Evolutionary conservation across 2,797 vertebrate species (phyloP), one percentile per base, ranked within the genome.

Genomic region (Lateolabrax maculatus): DNA sequence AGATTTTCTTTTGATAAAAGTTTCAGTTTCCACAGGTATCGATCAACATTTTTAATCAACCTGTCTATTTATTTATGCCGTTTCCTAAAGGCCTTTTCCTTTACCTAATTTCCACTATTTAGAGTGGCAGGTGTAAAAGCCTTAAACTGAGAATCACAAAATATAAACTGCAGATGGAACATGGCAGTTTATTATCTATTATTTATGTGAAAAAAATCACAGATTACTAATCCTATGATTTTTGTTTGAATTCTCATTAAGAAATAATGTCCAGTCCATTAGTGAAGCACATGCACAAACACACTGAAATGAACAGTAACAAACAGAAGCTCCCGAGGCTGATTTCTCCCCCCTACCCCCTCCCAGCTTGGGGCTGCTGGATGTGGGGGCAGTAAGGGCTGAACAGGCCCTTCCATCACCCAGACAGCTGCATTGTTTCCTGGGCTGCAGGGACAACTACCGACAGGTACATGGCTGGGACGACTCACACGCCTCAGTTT

Each of bases 381-480:
- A 68, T 60, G 72, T 80, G 80, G 41, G 63, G 79, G 80, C 66
- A 71, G 78, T 73, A 75, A 18, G 60, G 90, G 71, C 77, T 69
- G 69, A 80, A 77, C 75, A 77, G 77, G 63, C 80, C 93, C 74
- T 71, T 93, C 83, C 87, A 94, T 92, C 84, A 95, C 80, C 23
- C 80, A 76, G 89, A 92, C 93, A 93, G 85, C 81, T 88, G 89
- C 84, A 90, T 92, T 93, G 92, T 90, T 90, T 93, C 76, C 79
- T 58, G 39, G 77, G 83, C 86, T 85, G 81, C 63, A 71, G 87
- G 78, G 87, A 93, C 79, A 84, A 71, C 83, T 72, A 84, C 58
- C 56, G 55, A 53, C 84, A 89, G 89, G 87, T 89, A 84, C 62
- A 29, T 8, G 71, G 46, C 63, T 25, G 55, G 56, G 77, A 84